Evolutionary conservation across 2,113 vertebrate genomes (phyloP), one percentile per base, ranked within the genome.

Genomic region (Dicerorhinus sumatrensis): DNA sequence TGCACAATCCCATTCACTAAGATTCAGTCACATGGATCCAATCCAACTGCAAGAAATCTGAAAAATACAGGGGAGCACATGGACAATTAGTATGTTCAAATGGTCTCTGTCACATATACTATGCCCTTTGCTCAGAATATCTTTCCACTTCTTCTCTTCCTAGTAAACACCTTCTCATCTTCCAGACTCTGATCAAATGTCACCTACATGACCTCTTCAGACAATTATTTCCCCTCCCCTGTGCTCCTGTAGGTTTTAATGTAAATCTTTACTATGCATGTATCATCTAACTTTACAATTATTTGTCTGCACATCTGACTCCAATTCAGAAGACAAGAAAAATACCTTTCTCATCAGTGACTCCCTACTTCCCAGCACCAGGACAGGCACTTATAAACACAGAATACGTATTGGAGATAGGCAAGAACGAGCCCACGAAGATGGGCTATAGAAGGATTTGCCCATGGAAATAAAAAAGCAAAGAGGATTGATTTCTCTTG

Each of bases 111-210:
- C 67, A 60, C 23, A n/a, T 25, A 56, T 3, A 3, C 48, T 67
- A 33, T 14, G 54, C 6, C 23, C 25, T 70, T 62, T 94, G n/a
- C 58, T 86, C 86, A 21, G 8, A 81, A 25, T 82, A 36, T 62
- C 62, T 54, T 76, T 46, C 77, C 72, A 89, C 27, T 67, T 86
- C 20, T 77, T 95, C 31, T 89, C 85, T 90, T 89, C 48, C 56
- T 83, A 65, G 58, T 48, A 79, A 87, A 73, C 23, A 94, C 18
- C 16, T 6, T 70, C 31, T 36, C 69, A 93, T 65, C n/a, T 88
- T 92, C 69, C 63, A 93, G 42, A 56, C 65, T 29, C 80, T 73
- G 16, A 75, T 60, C 58, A 29, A 88, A 88, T n/a, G 11, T 58
- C 70, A 62, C 25, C 18, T 84, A 77, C 23, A 33, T 93, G 23